These are phyloP conservation scores for Stenurella melanura DNA, from an alignment of 2,888 invertebrate species.

Conservation along the genomic window DNA sequence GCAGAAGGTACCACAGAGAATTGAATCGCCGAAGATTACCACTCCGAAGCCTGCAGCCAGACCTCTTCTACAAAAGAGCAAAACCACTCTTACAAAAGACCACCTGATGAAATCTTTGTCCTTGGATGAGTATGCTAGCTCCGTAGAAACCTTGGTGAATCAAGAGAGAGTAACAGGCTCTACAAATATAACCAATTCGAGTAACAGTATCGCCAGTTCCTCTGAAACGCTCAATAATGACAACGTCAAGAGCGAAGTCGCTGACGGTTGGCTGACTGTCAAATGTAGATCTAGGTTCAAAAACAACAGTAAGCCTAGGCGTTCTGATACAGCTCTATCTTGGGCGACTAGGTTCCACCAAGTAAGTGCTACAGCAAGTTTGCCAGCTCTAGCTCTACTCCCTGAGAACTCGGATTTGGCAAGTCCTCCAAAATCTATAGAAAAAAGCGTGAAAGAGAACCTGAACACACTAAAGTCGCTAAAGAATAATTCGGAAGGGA, in stretches of 20 bases:
- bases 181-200: conserved; percentile 64
- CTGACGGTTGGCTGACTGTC: conserved; percentile 93
- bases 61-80: conserved; percentile 57
- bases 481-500: conserved; percentile 56
- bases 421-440: conserved; percentile 63
- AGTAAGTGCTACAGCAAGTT: conserved; percentile 87
- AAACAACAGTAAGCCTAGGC: conserved; percentile 73
- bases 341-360: conserved; percentile 87
- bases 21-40: conserved; percentile 3
- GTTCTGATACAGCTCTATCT: conserved; percentile 72
- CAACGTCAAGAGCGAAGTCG: conserved; percentile 71
- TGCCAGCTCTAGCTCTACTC: conserved; percentile 81
- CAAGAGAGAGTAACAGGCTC: conserved; percentile 61
- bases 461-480: conserved; percentile 69
- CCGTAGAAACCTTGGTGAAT: conserved; percentile 70
- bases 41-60: conserved; percentile 9
- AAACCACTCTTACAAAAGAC: conserved; percentile 63
- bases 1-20: conserved; percentile 16
- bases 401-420: conserved; percentile 66
- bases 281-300: conserved; percentile 81
- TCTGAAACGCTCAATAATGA: conserved; percentile 77
- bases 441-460: conserved; percentile 70
- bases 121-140: conserved; percentile 66
- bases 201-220: conserved; percentile 74
- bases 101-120: conserved; percentile 61